Evolutionary conservation across 2,888 invertebrate genomes (phyloP), one percentile per base, ranked within the genome.

Genomic region (Mechanitis messenoides): DNA sequence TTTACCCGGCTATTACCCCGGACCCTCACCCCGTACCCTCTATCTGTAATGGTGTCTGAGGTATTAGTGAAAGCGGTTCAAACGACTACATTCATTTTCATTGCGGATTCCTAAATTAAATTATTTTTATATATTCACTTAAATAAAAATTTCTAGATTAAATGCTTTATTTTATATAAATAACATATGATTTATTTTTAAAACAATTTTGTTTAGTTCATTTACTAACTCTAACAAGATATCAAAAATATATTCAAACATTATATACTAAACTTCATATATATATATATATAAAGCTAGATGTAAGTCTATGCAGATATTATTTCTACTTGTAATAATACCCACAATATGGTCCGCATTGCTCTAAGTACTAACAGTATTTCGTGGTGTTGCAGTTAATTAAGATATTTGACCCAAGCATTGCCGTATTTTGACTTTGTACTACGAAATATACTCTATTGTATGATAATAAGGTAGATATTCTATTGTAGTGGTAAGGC

Each of bases 361-460:
- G 6, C 50, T 31, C 9, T 50, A 50, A 50, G 31, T 50, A 50
- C 50, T 31, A 31, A 59, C 59, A 63, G 63, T 60, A 58, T 55
- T 59, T 59, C 60, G 63, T 59, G 58, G 56, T 58, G 65, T 56
- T 65, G 65, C 63, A 59, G 61, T 63, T 63, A 63, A 65, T 65
- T 65, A 63, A 63, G 63, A 63, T 55, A 59, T 56, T 45, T 57
- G 54, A 20, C 62, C 46, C 50, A 50, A 47, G 31, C 50, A 28
- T 2, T 11, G 6, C 9, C 9, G 7, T 9, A 7, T 50, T 50
- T 31, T 31, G 6, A 31, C 31, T 31, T 0, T 31, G 31, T 9
- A 11, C 6, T 2, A 50, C 50, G 31, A 50, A 50, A 50, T 50
- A 50, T 31, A 9, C 50, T 50, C 50, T 50, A 6, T 31, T 2